These are phyloP conservation scores for Petrocephalus sullivani DNA, from an alignment of 2,797 vertebrate species.

Conservation along the genomic window DNA sequence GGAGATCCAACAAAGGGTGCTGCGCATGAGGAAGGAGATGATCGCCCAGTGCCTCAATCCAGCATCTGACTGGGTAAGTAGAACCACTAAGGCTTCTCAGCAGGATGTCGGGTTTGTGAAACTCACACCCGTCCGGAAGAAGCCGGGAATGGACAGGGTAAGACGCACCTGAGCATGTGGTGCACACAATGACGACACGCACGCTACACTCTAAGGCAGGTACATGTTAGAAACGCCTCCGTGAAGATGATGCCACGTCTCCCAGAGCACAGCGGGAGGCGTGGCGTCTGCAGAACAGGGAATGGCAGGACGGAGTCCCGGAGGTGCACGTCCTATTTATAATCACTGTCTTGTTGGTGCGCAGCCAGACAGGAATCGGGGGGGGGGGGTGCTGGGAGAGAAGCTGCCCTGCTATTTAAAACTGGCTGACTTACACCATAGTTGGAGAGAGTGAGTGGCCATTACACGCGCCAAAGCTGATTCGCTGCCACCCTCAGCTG, in stretches of 20 bases:
- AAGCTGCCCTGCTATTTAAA: slow-evolving; percentile 7
- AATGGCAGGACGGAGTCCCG: neutral
- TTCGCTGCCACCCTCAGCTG: neutral
- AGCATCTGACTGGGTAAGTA: neutral
- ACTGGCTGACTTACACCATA: neutral
- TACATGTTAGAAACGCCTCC: neutral
- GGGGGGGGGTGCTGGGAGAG: too few relatives aligned
- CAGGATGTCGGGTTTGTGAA: neutral
- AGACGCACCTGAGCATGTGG: neutral
- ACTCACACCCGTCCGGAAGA: neutral
- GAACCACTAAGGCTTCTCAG: neutral
- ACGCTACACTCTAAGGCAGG: neutral
- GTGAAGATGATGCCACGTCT: neutral
- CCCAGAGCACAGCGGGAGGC: neutral
- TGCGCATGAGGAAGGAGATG: neutral
- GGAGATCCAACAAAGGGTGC: neutral
- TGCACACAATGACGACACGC: neutral
- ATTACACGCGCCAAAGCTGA: neutral
- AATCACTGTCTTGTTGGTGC: neutral
- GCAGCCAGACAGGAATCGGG: neutral
- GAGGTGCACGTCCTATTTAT: neutral
- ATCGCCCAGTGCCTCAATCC: neutral
- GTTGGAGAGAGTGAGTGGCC: neutral
- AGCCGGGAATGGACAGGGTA: neutral
- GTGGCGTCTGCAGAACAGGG: slow-evolving; percentile 13